phyloP scores from a whole-genome alignment of 2,888 invertebrate genomes.

The Acleris cristana region DNA sequence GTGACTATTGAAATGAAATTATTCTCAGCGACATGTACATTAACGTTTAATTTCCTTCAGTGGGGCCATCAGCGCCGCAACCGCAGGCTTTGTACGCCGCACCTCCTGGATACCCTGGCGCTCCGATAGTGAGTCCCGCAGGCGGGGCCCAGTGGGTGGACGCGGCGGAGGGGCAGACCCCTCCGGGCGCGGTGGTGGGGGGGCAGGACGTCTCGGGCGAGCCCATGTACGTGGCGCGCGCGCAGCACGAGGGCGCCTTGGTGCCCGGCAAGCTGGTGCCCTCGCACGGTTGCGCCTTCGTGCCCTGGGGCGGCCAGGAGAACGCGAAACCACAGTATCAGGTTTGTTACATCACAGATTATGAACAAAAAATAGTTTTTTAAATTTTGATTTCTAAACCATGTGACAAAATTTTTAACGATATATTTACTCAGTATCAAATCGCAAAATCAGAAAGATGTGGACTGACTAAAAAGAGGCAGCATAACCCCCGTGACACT shows the following conservation, averaged over 20 bases:
- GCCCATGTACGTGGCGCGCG: conserved; percentile 87
- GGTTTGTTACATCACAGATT: conserved; percentile 61
- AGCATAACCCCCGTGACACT: no score
- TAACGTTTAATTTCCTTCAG: conserved; percentile 42
- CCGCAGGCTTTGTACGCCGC: conserved; percentile 66
- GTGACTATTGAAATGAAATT: no score
- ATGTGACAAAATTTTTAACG: no score
- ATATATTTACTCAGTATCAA: no score
- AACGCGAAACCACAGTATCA: conserved; percentile 90
- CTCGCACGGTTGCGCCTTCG: conserved; percentile 90
- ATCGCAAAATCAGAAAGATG: no score
- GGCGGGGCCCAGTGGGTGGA: conserved; percentile 82
- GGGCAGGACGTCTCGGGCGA: conserved; percentile 85
- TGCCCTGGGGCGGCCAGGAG: conserved; percentile 93
- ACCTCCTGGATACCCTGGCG: conserved; percentile 59
- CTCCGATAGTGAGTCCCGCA: conserved; percentile 51
- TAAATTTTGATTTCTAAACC: background rate
- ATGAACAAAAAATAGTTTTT: no score
- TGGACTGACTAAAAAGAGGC: no score
- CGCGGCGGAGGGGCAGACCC: conserved; percentile 85
- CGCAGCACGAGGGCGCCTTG: conserved; percentile 89
- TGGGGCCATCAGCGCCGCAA: conserved; percentile 65
- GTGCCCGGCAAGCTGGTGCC: conserved; percentile 92
- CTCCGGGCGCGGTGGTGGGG: conserved; percentile 88
- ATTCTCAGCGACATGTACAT: no score